Conservation (phyloP, 2,113 vertebrate species). For the Poicephalus gulielmi region DNA sequence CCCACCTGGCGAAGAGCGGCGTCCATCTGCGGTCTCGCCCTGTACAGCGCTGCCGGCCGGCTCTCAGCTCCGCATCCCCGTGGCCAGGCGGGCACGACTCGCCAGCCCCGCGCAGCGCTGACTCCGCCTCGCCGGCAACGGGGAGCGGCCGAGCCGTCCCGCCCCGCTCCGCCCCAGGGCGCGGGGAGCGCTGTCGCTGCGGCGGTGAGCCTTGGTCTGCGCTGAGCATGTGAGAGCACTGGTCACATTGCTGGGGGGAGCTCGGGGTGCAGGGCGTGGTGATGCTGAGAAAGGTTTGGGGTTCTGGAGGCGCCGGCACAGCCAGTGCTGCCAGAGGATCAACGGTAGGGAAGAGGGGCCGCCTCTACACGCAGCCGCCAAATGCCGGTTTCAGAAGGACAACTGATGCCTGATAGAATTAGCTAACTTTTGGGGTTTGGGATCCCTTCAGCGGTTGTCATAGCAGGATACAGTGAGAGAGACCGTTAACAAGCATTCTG, state of each 20-base stretch:
- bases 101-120: not conserved
- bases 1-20: slow-evolving; percentile 12
- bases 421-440: not conserved
- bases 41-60: not conserved
- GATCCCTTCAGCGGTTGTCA: not conserved
- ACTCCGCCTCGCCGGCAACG: not conserved
- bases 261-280: not conserved
- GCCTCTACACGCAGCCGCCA: not conserved
- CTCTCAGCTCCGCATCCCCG: not conserved
- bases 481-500: not conserved
- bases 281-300: not conserved
- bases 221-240: not conserved
- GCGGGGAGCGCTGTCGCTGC: not conserved
- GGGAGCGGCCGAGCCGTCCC: not conserved
- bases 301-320: not conserved
- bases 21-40: not conserved
- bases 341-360: not conserved
- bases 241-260: not conserved
- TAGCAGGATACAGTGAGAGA: not conserved
- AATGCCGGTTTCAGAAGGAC: not conserved
- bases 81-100: not conserved
- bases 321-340: not conserved
- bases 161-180: not conserved
- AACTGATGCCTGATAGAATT: fast-evolving
- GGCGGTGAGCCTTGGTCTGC: not conserved